Evolutionary conservation across 2,888 invertebrate species (phyloP), one percentile per base, ranked within the genome.

Genomic region (Lissocephala sabroskyi): DNA sequence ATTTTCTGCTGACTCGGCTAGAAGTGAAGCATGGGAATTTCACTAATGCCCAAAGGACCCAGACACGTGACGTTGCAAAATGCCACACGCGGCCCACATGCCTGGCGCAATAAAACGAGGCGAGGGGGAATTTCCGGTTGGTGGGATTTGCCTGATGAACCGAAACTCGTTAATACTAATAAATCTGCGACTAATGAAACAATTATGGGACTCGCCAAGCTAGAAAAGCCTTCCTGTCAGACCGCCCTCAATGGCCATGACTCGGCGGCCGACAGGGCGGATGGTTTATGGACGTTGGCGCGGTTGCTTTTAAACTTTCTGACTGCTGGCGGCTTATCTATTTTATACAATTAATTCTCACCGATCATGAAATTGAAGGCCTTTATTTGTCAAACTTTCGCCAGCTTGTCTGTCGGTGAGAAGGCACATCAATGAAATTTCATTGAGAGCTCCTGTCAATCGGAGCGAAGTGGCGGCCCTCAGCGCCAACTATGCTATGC

Each of bases 151-250:
- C n/a, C n/a, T n/a, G n/a, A n/a, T n/a, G 23, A 23, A 23, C 23
- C 16, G 23, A 41, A 44, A 49, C 47, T 47, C 50, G 62, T 56
- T 77, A 70, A 70, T 53, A 48, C 57, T 54, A 62, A 65, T 70
- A 70, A 70, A 68, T 68, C 68, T 77, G 68, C 62, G 62, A 58
- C 62, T 70, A 70, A 70, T 77, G 78, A 70, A 70, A 77, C 71
- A 70, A 70, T 70, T 70, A 68, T 77, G 75, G 51, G 62, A 18
- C 49, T 43, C 53, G 49, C 59, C 59, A 66, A 56, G 56, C 56
- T n/a, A n/a, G n/a, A n/a, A n/a, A n/a, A n/a, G n/a, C n/a, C n/a
- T n/a, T n/a, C n/a, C n/a, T n/a, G n/a, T n/a, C n/a, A 30, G 14
- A 37, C 40, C 37, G 52, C 40, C 35, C 49, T 33, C 53, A 43